phyloP scores from a whole-genome alignment of 2,113 vertebrate genomes.

The Micronycteris hirsuta region DNA sequence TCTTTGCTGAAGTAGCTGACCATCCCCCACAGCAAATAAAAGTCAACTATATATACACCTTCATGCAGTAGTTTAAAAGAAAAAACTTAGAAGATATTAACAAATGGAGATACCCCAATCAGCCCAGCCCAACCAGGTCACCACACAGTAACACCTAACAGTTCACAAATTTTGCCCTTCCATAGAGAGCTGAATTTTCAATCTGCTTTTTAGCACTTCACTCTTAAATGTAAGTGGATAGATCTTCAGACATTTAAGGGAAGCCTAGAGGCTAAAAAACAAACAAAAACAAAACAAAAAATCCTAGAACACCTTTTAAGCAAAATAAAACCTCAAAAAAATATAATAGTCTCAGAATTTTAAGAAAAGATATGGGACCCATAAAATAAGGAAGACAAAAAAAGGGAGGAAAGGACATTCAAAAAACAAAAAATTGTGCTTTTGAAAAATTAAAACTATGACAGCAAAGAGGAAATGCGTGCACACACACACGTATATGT shows the following conservation, averaged over 20 bases:
- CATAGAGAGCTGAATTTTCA: not conserved
- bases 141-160: not conserved
- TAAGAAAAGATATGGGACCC: not conserved
- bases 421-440: not conserved
- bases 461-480: not conserved
- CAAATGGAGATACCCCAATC: not conserved
- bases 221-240: not conserved
- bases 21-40: not conserved
- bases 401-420: not conserved
- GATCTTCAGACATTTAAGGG: not conserved
- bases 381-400: not conserved
- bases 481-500: not conserved
- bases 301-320: not conserved
- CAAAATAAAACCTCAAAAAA: not conserved
- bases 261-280: not conserved
- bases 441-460: not conserved
- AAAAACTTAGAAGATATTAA: not conserved
- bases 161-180: not conserved
- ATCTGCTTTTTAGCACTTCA: not conserved
- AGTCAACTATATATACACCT: not conserved
- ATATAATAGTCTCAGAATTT: not conserved
- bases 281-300: too few relatives aligned
- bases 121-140: not conserved
- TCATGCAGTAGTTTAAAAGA: not conserved
- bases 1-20: not conserved